Evolutionary conservation across 2,113 vertebrate genomes (phyloP).

Genomic region (Puma concolor): DNA sequence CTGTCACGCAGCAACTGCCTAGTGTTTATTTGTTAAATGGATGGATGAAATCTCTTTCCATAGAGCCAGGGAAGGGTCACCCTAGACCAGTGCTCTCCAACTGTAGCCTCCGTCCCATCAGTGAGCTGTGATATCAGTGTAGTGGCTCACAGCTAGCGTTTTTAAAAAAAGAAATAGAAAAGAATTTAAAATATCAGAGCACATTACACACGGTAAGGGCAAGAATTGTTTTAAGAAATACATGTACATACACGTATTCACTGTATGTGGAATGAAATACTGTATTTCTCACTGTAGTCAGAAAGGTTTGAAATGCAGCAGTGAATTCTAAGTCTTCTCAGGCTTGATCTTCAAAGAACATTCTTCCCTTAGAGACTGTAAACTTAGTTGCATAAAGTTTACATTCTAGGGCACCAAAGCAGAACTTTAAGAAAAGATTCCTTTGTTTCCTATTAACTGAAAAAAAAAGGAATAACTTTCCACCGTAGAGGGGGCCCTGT

Average conservation of each 20-base stretch:
- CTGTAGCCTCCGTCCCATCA: background rate
- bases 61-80: background rate
- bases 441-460: conserved; percentile 45
- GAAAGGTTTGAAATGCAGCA: background rate
- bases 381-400: background rate
- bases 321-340: background rate
- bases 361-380: background rate
- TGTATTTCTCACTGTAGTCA: background rate
- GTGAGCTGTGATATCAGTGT: background rate
- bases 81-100: background rate
- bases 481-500: rapidly evolving
- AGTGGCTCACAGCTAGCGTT: background rate
- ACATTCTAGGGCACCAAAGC: background rate
- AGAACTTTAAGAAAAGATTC: conserved; percentile 41
- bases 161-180: background rate
- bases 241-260: background rate
- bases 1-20: background rate
- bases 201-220: background rate
- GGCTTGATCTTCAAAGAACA: conserved; percentile 27
- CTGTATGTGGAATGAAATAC: background rate
- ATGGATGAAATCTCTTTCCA: background rate
- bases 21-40: background rate
- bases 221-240: background rate
- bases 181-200: background rate
- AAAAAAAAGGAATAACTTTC: background rate